Base-by-base conservation (phyloP, 2,113 vertebrate genomes). In the Pomatostomus ruficeps region DNA sequence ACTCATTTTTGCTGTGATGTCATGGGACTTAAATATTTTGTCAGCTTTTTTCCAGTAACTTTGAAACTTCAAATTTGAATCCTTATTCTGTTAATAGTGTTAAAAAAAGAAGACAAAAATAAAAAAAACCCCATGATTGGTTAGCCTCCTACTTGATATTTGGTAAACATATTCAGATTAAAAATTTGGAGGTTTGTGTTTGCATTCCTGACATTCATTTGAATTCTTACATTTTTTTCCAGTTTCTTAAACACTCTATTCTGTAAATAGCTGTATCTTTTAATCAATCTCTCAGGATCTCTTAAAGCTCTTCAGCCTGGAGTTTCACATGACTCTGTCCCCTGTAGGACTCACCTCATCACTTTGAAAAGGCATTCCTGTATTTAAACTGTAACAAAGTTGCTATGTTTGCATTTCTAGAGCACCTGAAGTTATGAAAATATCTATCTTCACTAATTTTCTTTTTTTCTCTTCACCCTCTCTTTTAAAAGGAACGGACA, bases 401-500 rank as follows among this genome's bases (percentile, higher is more conserved):
- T 82, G 73, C 62, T 85, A 26, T 77, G 42, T 84, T 96, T 63
- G 62, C 61, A 82, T 89, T 94, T 54, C 73, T 92, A 66, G 52
- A 77, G 22, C 36, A 80, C 15, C 68, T 86, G 51, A 92, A 89
- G 67, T 93, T 40, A 82, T 63, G 42, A 73, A 91, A 96, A 92
- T 91, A 28, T 52, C 35, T 67, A 31, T 40, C 11, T 66, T 36
- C 31, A 19, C 23, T 58, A 0, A 3, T 38, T 57, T 5, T 36
- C 1, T 24, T 48, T 20, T 3, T 14, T 25, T 6, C 3, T 1
- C 4, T 31, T 14, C 4, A 5, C 2, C 2, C 5, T 42, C 3
- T 7, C 2, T 66, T 89, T 93, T 72, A 22, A 77, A 89, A 87
- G 33, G 45, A 74, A 82, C 45, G 18, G 33, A 78, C 23, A 87